A percentile compares a stretch with the other conserved stretches of the same genome.
These are phyloP conservation scores for Harmothoe impar DNA, from an alignment of 2,888 invertebrate species.

Conservation along the genomic window DNA sequence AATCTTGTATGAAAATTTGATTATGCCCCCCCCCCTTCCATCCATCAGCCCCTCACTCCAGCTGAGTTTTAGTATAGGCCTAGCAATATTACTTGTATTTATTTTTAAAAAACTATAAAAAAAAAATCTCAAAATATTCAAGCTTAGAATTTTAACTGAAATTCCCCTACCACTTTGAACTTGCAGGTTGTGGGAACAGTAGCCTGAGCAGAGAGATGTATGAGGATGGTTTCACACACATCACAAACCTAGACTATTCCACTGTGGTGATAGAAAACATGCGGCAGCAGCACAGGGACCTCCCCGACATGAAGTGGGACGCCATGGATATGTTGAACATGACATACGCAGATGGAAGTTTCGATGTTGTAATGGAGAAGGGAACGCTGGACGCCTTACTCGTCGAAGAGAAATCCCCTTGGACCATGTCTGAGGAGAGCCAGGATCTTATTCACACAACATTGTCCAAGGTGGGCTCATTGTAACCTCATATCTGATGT, in stretches of 20 bases:
- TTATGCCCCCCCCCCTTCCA: too few relatives aligned
- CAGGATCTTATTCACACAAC: slow-evolving; percentile 75
- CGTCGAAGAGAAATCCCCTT: slow-evolving; percentile 83
- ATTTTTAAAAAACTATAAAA: too few relatives aligned
- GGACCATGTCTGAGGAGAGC: slow-evolving; percentile 79
- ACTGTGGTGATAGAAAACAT: slow-evolving; percentile 82
- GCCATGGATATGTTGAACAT: slow-evolving; percentile 83
- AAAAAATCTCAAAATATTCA: background rate
- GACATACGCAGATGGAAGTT: slow-evolving; percentile 76
- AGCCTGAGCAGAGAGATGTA: slow-evolving; percentile 83
- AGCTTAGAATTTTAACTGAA: background rate
- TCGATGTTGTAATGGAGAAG: slow-evolving; percentile 84
- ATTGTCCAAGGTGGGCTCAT: slow-evolving; percentile 76
- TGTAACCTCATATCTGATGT: too few relatives aligned
- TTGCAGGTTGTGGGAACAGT: slow-evolving; percentile 84
- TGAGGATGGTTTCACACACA: slow-evolving; percentile 81
- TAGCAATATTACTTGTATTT: too few relatives aligned
- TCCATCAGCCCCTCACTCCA: too few relatives aligned
- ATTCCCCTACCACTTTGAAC: slow-evolving; percentile 36
- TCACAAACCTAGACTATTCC: slow-evolving; percentile 84
- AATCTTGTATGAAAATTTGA: too few relatives aligned
- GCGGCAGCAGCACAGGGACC: slow-evolving; percentile 74
- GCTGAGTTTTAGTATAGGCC: too few relatives aligned
- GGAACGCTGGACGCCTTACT: slow-evolving; percentile 84
- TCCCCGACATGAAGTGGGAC: slow-evolving; percentile 83